Base-by-base conservation (phyloP, 2,113 vertebrate genomes). In the Plecotus auritus region DNA sequence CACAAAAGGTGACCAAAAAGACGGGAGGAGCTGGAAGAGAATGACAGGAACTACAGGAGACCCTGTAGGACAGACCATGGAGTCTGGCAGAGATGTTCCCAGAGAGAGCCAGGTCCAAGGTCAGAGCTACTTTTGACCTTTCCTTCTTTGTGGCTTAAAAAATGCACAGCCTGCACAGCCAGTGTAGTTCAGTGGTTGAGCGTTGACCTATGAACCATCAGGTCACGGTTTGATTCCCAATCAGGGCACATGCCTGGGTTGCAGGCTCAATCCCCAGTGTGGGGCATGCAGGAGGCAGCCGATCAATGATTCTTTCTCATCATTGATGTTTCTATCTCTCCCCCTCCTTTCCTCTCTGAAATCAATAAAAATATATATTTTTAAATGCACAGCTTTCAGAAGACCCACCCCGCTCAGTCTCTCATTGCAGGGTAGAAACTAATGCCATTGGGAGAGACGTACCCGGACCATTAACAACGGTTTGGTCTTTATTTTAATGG, bases 41-140 rank as follows among this genome's bases (percentile, higher is more conserved):
- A 93, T 18, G 92, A 96, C 17, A 95, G 30, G 87, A 93, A 99
- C 56, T 99, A 96, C 99, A 99, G 96, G 99, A 99, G 94, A 99
- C 99, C 0, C 40, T 99, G 95, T 64, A 97, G 90, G 99, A 99
- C 98, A 98, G 99, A 91, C 97, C 99, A 99, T 73, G 99, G 99
- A 99, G 99, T 30, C 98, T 99, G 82, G 99, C 99, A 1, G 99
- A 99, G 97, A 99, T 99, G 99, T 99, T 99, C 90, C 99, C 99
- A 0, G 98, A 99, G 69, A 98, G 97, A 10, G 92, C 99, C 13
- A 98, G 98, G 1, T 96, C 97, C 13, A 98, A 98, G 35, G 99
- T 99, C 4, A 99, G 99, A 88, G 97, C 98, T 13, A 99, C 99
- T 0, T 98, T 99, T 66, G 98, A 99, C 2, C 97, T 99, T 94